These are phyloP conservation scores for Vireo griseus DNA, from an alignment of 2,797 vertebrate genomes.

Conservation along the genomic window DNA sequence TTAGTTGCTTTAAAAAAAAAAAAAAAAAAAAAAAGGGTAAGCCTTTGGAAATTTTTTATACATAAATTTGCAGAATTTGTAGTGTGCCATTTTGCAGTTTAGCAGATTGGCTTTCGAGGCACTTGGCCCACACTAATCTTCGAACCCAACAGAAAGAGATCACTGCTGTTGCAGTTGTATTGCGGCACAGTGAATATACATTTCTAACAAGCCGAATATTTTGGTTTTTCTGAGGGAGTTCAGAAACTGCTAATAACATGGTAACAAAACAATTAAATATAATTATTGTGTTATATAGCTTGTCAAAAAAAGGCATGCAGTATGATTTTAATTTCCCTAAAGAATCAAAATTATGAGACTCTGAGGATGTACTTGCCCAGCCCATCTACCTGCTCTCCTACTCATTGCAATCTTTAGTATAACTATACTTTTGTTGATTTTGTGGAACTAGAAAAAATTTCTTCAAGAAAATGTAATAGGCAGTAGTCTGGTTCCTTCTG, in stretches of 20 bases:
- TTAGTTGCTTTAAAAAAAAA: not conserved
- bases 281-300: not conserved
- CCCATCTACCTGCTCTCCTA: not conserved
- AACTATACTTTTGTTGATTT: constrained; percentile 36
- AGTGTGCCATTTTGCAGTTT: not conserved
- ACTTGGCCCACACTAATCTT: constrained; percentile 3
- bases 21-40: not conserved
- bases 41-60: not conserved
- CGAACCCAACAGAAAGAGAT: constrained; percentile 26
- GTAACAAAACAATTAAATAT: not conserved
- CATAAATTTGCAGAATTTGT: not conserved
- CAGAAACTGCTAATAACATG: not conserved
- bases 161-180: not conserved
- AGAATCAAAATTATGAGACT: not conserved
- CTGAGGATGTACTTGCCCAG: not conserved
- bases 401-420: not conserved
- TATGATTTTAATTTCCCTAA: not conserved
- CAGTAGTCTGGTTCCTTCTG: constrained; percentile 46
- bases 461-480: constrained; percentile 52
- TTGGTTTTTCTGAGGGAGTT: not conserved
- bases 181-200: not conserved
- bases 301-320: not conserved
- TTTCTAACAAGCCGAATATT: constrained; percentile 1
- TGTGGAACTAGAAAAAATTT: not conserved
- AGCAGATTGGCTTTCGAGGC: not conserved